Percentiles rank a stretch among this genome's conserved stretches.
Conservation (phyloP, 2,797 vertebrate genomes). For the Carapus acus region DNA sequence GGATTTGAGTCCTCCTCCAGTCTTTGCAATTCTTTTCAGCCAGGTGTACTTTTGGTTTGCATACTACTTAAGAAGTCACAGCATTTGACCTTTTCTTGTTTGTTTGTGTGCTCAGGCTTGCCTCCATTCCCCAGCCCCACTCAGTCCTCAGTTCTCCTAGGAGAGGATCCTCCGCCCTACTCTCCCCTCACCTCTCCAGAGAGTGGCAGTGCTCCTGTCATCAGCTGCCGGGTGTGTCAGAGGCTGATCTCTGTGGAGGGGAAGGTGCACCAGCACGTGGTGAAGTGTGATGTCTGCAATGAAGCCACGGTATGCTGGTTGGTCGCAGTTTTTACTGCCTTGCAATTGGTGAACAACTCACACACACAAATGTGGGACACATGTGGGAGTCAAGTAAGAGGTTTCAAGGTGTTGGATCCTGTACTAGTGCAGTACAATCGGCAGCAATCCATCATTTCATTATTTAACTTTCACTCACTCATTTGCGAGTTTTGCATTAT, state of each 20-base stretch:
- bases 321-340: conserved; percentile 4
- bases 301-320: conserved; percentile 92
- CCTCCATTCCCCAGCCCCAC: conserved; percentile 77
- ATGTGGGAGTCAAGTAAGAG: too few relatives aligned
- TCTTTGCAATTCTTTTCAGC: conserved; percentile 33
- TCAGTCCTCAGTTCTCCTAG: conserved; percentile 79
- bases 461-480: too few relatives aligned
- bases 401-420: too few relatives aligned
- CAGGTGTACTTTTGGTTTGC: conserved; percentile 16
- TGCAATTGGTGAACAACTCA: too few relatives aligned
- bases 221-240: conserved; percentile 90
- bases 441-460: too few relatives aligned
- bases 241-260: conserved; percentile 89
- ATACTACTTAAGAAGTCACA: conserved; percentile 16
- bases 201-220: conserved; percentile 85
- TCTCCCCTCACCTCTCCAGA: conserved; percentile 87
- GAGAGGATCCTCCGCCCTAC: conserved; percentile 86
- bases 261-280: conserved; percentile 82
- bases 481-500: too few relatives aligned
- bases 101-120: conserved; percentile 64
- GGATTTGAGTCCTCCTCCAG: conserved; percentile 34
- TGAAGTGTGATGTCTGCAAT: conserved; percentile 90
- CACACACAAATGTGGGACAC: too few relatives aligned
- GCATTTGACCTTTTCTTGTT: background rate
- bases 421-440: too few relatives aligned